Conservation (phyloP, 2,888 invertebrate species). For the Choristoneura rosaceana region DNA sequence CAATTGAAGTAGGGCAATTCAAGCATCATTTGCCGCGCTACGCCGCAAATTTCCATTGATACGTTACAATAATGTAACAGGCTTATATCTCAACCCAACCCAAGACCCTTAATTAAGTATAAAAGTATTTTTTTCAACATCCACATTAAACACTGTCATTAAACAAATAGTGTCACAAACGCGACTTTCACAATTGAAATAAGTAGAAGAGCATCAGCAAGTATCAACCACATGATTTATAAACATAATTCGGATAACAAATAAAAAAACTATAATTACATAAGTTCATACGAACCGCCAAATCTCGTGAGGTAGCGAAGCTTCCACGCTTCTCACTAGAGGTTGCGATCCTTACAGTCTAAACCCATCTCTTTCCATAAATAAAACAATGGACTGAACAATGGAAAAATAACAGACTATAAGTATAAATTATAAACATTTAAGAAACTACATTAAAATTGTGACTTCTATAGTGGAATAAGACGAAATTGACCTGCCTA, state of each 20-base stretch:
- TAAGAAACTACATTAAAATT: constrained; percentile 60
- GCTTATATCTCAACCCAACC: not conserved
- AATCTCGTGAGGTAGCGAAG: not conserved
- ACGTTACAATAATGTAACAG: not conserved
- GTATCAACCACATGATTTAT: constrained; percentile 35
- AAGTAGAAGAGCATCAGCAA: constrained; percentile 15
- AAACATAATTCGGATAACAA: constrained; percentile 44
- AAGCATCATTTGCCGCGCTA: not conserved
- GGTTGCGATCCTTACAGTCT: constrained; percentile 11
- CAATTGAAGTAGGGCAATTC: not conserved
- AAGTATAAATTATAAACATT: constrained; percentile 44
- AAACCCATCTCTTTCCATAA: constrained; percentile 41
- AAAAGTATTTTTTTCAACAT: not conserved
- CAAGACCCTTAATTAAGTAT: constrained; percentile 1
- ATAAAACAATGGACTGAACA: constrained; percentile 63
- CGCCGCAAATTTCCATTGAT: constrained; percentile 1
- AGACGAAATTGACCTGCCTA: constrained; percentile 65
- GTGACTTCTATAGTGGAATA: constrained; percentile 59
- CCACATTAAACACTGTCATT: constrained; percentile 10
- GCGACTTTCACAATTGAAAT: constrained; percentile 2
- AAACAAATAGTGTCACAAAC: constrained; percentile 23
- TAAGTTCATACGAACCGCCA: constrained; percentile 19
- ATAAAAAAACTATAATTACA: constrained; percentile 26
- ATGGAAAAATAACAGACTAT: constrained; percentile 56
- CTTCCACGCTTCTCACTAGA: not conserved